These are phyloP conservation scores for Octomys mimax DNA, from an alignment of 2,797 vertebrate species.

Conservation along the genomic window DNA sequence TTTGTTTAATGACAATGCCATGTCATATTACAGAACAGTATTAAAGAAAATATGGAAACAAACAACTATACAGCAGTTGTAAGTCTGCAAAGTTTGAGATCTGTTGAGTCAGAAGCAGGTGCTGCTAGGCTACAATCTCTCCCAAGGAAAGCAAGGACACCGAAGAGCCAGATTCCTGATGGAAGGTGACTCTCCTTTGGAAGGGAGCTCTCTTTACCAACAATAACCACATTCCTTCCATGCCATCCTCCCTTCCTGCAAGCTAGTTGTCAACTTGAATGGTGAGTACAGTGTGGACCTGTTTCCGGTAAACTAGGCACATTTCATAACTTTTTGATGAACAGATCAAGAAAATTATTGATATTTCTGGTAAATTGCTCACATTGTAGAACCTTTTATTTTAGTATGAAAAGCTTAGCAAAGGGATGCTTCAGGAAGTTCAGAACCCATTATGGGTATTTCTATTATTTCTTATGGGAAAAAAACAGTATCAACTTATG, in stretches of 20 bases:
- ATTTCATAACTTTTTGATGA: neutral
- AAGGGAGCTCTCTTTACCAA: neutral
- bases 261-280: neutral
- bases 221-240: neutral
- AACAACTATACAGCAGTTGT: neutral
- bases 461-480: neutral
- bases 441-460: neutral
- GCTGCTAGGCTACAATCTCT: neutral
- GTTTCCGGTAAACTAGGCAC: neutral
- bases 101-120: neutral
- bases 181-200: too few species aligned
- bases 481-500: neutral
- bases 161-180: neutral
- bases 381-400: neutral
- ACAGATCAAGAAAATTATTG: neutral
- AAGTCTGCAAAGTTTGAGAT: neutral
- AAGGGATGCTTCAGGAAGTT: neutral
- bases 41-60: neutral
- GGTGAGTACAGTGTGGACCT: neutral
- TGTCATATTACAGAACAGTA: neutral
- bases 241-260: neutral
- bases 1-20: neutral
- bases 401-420: neutral
- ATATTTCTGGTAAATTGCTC: neutral
- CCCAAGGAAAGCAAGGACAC: neutral